A percentile compares a stretch with the other conserved stretches of the same genome.
Evolutionary conservation across 2,797 vertebrate genomes (phyloP).

Genomic region (Gymnodraco acuticeps): DNA sequence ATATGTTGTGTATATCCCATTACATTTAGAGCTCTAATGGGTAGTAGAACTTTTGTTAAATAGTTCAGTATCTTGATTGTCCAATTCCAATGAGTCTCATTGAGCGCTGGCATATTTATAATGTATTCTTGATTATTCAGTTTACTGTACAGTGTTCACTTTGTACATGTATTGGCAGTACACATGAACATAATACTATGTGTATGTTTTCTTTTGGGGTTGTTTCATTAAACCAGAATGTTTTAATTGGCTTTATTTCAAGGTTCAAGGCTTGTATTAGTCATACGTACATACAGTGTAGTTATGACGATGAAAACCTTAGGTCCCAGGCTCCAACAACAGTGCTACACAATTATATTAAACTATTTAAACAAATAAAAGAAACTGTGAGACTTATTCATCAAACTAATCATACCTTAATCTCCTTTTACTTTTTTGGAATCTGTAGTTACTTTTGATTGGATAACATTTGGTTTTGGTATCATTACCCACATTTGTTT

Average conservation of each 20-base stretch:
- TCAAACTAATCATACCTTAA: neutral
- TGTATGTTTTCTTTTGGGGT: neutral
- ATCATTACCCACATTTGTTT: slow-evolving; percentile 28
- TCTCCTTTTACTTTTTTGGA: neutral
- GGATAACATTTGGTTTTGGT: slow-evolving; percentile 1
- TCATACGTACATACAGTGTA: too few species aligned
- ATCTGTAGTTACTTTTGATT: slow-evolving; percentile 21
- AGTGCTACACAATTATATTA: neutral
- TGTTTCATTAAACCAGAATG: neutral
- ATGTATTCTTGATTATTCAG: neutral
- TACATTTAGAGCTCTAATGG: too few species aligned
- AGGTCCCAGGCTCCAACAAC: too few species aligned
- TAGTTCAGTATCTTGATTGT: neutral
- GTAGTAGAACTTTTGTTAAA: neutral
- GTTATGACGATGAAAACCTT: too few species aligned
- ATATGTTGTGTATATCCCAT: too few species aligned
- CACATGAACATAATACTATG: neutral
- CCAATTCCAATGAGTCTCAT: neutral
- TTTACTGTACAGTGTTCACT: neutral
- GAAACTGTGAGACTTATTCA: neutral
- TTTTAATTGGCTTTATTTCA: neutral
- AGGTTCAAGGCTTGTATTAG: too few species aligned
- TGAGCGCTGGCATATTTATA: neutral
- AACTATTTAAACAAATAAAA: neutral
- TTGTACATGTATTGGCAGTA: neutral